Percentiles rank a stretch among this genome's conserved stretches.
phyloP scores from a whole-genome alignment of 2,888 invertebrate genomes.

The Sinohyriopsis cumingii region DNA sequence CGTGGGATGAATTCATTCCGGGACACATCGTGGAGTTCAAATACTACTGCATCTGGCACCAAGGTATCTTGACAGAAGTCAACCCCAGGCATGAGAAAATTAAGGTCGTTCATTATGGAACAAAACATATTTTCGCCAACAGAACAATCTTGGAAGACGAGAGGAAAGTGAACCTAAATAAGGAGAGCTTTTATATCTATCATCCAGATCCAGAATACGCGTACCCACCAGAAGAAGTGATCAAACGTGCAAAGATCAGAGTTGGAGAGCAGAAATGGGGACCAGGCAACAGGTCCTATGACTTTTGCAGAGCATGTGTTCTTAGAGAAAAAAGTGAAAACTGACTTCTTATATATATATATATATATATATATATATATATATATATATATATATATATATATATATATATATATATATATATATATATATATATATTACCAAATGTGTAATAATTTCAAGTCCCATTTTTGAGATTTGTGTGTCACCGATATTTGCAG shows the following conservation, averaged over 20 bases:
- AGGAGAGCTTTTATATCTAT: slow-evolving; percentile 12
- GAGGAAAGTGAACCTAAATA: background rate
- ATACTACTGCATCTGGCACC: slow-evolving; percentile 6
- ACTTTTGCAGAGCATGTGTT: slow-evolving; percentile 9
- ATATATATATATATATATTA: too few species aligned
- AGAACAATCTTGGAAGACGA: slow-evolving; percentile 8
- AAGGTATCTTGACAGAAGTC: slow-evolving; percentile 12
- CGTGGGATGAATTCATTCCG: slow-evolving; percentile 12
- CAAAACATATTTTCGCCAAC: slow-evolving; percentile 4
- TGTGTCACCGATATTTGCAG: too few species aligned
- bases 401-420: too few species aligned
- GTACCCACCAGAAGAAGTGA: background rate
- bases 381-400: too few species aligned
- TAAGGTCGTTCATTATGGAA: too few species aligned
- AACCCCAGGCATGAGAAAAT: too few species aligned
- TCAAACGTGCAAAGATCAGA: slow-evolving; percentile 5
- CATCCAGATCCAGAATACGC: slow-evolving; percentile 11
- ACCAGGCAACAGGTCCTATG: slow-evolving; percentile 5
- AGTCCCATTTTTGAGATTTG: too few species aligned
- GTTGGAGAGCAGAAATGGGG: slow-evolving; percentile 5
- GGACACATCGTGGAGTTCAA: slow-evolving; percentile 16
- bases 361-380: too few species aligned
- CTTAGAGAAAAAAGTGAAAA: too few species aligned
- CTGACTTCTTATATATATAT: too few species aligned
- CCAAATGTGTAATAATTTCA: too few species aligned